Base-by-base conservation (phyloP, 2,888 invertebrate species). In the Agriopis leucophaearia region DNA sequence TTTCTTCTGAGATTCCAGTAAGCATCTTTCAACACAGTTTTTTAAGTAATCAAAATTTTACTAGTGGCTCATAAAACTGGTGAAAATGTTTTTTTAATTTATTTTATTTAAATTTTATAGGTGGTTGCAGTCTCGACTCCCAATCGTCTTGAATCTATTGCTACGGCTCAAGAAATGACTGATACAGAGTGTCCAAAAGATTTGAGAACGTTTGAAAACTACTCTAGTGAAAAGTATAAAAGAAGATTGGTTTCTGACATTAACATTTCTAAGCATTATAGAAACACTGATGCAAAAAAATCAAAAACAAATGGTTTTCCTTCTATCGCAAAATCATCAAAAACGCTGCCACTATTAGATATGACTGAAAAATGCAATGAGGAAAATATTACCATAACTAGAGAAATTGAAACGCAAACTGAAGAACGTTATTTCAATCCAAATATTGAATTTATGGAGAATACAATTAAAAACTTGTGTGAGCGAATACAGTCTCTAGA, bases 381-480 rank as follows among this genome's bases (percentile, higher is more conserved):
- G 4, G 35, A 64, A 60, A 54, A 61, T 18, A 44, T 16, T 10
- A 48, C 5, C n/a, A 48, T 13, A 71, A 75, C 72, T 15, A 71
- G 77, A 42, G 81, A 84, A 59, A 73, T 76, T 12, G 79, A 74
- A 48, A 84, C 81, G 7, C 85, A 85, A 74, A 85, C 84, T 0
- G 81, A 83, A 58, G 75, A 79, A 16, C 69, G 73, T 63, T 79
- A 75, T 57, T 72, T 78, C 13, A 68, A 77, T 45, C 77, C 80
- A 1, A 76, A 78, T 61, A 78, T 83, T 55, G 71, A 77, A 50
- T 73, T 76, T 59, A 81, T 84, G 83, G 78, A 85, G 69, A 73
- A 60, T 4, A 81, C 81, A 5, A 83, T 82, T 7, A 74, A 79
- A 51, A 77, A 74, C 8, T 69, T 84, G 15, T 78, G 75, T 57